Conservation (phyloP, 2,113 vertebrate genomes). For the Aphyosemion australe region DNA sequence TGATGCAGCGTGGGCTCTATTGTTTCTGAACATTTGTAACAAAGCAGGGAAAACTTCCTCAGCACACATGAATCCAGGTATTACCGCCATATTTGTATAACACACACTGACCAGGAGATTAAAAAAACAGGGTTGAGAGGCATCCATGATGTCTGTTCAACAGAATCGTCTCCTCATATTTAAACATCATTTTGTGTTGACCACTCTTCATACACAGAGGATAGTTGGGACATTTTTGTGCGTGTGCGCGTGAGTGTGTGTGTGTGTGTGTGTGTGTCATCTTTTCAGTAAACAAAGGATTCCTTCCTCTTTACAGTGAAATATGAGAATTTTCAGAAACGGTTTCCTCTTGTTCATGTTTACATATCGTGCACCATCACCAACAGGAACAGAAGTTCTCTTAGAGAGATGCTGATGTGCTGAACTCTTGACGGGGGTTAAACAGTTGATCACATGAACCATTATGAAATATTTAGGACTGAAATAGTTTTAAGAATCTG, state of each 20-base stretch:
- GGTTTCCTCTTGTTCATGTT: slow-evolving; percentile 12
- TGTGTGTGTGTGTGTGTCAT: slow-evolving; percentile 21
- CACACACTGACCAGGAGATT: no score
- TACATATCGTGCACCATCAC: background rate
- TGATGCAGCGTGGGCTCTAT: background rate
- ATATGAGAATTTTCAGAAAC: slow-evolving; percentile 19
- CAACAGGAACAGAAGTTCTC: background rate
- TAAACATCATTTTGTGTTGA: slow-evolving; percentile 34
- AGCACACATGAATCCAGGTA: slow-evolving; percentile 5
- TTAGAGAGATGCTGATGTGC: no score
- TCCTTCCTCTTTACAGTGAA: slow-evolving; percentile 53
- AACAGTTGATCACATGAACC: no score
- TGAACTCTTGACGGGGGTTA: no score
- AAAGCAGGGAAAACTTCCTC: slow-evolving; percentile 35
- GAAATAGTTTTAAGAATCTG: no score
- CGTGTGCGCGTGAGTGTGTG: background rate
- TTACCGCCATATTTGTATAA: slow-evolving; percentile 47
- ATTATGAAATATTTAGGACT: no score
- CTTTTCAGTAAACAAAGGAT: slow-evolving; percentile 54
- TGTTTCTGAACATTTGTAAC: slow-evolving; percentile 25
- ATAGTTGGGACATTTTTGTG: no score
- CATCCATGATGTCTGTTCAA: slow-evolving; percentile 28
- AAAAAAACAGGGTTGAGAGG: background rate
- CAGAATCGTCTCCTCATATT: slow-evolving; percentile 38
- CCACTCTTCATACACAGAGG: background rate